Percentiles rank a stretch among this genome's conserved stretches.
These are phyloP conservation scores for Heloderma charlesbogerti DNA, from an alignment of 2,113 vertebrate genomes.

Conservation along the genomic window DNA sequence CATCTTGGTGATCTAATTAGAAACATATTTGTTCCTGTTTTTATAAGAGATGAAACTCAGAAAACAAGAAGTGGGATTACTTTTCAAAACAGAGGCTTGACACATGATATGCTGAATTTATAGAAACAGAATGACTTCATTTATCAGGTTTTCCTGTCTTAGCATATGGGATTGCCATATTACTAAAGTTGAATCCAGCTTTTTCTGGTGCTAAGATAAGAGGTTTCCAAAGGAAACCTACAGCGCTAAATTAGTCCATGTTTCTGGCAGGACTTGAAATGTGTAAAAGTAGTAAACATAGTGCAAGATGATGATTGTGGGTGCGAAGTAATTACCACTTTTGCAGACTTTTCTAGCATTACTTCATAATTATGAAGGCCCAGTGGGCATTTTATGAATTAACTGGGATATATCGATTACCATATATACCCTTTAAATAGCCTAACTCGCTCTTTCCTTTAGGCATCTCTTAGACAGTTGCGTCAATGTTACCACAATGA, in stretches of 20 bases:
- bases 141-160: neutral
- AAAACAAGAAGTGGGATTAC: constrained; percentile 45
- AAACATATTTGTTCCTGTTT: constrained; percentile 57
- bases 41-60: constrained; percentile 48
- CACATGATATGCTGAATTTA: constrained; percentile 14
- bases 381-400: constrained; percentile 26
- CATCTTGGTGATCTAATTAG: constrained; percentile 58
- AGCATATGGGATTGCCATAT: neutral
- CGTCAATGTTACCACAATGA: constrained; percentile 67
- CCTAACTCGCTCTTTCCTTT: constrained; percentile 29
- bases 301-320: neutral
- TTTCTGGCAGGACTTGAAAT: neutral
- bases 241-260: neutral
- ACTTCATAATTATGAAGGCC: constrained; percentile 15
- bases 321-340: neutral
- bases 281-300: neutral
- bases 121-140: constrained; percentile 26
- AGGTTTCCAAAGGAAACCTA: constrained; percentile 24
- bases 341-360: constrained; percentile 5
- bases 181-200: neutral
- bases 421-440: constrained; percentile 21
- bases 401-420: constrained; percentile 9
- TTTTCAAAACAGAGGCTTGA: constrained; percentile 40
- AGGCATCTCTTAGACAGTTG: constrained; percentile 74
- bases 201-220: neutral